Conservation (phyloP, 2,113 vertebrate species). For the human (Homo sapiens) region GRCh38 chr5:160066001-160066500, state of each 20-base stretch:
- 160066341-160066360: not conserved
- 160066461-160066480: not conserved
- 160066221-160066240: not conserved
- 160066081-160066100: not conserved
- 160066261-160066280: accelerated
- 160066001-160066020: not conserved
- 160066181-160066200: not conserved
- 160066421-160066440: not conserved
- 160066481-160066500: not conserved
- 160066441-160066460: not conserved
- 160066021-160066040: not conserved
- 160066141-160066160: not conserved
- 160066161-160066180: not conserved
- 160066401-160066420: not conserved
- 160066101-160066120: not conserved
- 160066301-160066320: too few species aligned
- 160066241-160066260: accelerated
- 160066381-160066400: not conserved
- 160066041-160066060: not conserved
- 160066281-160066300: accelerated
- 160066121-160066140: not conserved
- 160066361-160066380: not conserved
- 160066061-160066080: too few species aligned
- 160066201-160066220: not conserved
- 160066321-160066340: not conserved